Conservation (phyloP, 2,888 invertebrate genomes). For the Lepeophtheirus nordmannii region DNA sequence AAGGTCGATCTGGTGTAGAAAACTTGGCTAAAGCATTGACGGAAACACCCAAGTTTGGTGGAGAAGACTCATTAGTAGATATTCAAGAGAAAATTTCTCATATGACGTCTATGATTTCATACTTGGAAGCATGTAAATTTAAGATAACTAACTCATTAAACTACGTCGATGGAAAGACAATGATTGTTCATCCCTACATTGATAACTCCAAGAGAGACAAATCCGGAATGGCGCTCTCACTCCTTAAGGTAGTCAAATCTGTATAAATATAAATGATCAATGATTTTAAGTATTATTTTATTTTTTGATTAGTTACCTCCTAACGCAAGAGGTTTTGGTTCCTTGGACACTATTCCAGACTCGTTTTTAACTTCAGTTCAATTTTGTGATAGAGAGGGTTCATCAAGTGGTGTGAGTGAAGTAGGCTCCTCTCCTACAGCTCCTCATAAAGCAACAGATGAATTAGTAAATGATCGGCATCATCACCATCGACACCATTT, state of each 20-base stretch:
- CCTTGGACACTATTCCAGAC: neutral
- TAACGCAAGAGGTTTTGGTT: neutral
- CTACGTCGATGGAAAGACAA: conserved; percentile 61
- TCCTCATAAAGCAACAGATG: neutral
- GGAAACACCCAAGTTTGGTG: conserved; percentile 67
- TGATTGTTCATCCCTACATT: conserved; percentile 42
- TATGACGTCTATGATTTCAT: conserved; percentile 83
- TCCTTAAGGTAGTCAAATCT: conserved; percentile 41
- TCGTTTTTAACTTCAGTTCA: neutral
- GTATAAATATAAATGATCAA: too few relatives aligned
- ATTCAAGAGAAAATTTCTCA: conserved; percentile 70
- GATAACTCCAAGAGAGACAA: conserved; percentile 69
- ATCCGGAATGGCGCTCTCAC: conserved; percentile 69
- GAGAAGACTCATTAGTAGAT: conserved; percentile 74
- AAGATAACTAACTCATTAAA: conserved; percentile 65
- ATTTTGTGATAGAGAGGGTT: neutral
- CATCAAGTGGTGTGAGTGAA: neutral
- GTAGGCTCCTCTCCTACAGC: neutral
- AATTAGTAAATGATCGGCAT: neutral
- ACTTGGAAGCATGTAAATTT: conserved; percentile 72
- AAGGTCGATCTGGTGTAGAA: conserved; percentile 73
- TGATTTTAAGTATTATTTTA: neutral
- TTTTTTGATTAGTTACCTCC: neutral
- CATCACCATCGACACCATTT: neutral
- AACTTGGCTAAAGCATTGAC: conserved; percentile 73